These are phyloP conservation scores for Malachius bipustulatus DNA, from an alignment of 2,888 invertebrate species.

Conservation along the genomic window DNA sequence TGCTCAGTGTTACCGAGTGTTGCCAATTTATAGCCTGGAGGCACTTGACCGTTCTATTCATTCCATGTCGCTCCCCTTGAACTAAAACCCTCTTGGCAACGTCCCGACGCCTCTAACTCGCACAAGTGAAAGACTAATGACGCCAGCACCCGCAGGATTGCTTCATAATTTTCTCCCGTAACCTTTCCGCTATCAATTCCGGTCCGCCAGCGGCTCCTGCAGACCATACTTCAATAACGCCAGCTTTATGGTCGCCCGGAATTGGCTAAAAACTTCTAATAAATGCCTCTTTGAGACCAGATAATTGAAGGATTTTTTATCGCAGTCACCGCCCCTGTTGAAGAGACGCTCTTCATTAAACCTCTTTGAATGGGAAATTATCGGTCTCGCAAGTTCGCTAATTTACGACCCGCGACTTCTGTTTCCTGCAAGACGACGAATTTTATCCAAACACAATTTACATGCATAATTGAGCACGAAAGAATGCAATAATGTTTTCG, in stretches of 20 bases:
- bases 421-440: no score
- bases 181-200: constrained; percentile 37
- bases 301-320: constrained; percentile 22
- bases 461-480: no score
- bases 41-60: no score
- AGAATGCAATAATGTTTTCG: no score
- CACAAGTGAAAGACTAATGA: constrained; percentile 33
- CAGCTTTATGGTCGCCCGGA: constrained; percentile 22
- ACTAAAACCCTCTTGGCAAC: no score
- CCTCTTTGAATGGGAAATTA: not conserved
- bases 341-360: constrained; percentile 2
- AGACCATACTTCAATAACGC: constrained; percentile 31
- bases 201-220: constrained; percentile 27
- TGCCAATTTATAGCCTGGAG: no score
- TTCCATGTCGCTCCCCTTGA: no score
- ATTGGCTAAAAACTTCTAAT: constrained; percentile 20
- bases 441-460: no score
- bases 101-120: constrained; percentile 15
- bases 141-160: constrained; percentile 36
- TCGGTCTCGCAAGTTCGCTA: no score
- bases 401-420: no score
- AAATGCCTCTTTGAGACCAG: constrained; percentile 20
- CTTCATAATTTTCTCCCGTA: constrained; percentile 38
- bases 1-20: no score
- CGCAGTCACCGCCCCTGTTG: no score